Evolutionary conservation across 92 coral and sea anemone genomes (phyloP), one percentile per base, ranked within the genome.

Genomic region (Blastomussa wellsi): DNA sequence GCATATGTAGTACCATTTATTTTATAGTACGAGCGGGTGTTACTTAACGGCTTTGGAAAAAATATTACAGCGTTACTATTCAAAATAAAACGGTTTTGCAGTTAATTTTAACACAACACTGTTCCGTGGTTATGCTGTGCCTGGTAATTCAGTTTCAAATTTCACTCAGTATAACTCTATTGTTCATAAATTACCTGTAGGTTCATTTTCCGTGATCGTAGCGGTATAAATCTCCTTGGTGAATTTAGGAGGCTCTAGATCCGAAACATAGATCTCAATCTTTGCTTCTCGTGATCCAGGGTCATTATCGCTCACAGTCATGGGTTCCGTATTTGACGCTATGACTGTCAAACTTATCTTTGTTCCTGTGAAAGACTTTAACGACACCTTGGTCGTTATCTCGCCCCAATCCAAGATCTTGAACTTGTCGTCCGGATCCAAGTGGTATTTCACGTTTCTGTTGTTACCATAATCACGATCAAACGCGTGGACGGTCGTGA

Each of bases 381-480:
- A 80, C 35, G 87, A 91, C 15, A 73, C 86, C 80, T 79, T 88
- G 67, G 96, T 94, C 28, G 85, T 77, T 49, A 97, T 89, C 15
- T 84, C 57, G 7, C 99, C 99, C 9, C 24, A 38, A 20, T 76
- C 29, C 7, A 89, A 85, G 26, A 94, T 57, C 35, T 19, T 82
- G 33, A 96, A 91, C 64, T 87, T 84, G 48, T 94, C 98, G 84
- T 70, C 90, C 17, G 90, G 82, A 1, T 79, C 72, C 11, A 96
- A 76, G 26, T 80, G 31, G 78, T 94, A 96, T 12, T 76, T 78
- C n/a, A 96, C 94, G 15, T 89, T 71, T 10, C 92, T 85, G 82
- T 96, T 94, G 17, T 19, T 79, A 0, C 81, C 95, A 8, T 83
- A 36, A 68, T 96, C 98, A 4, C 16, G 2, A 79, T 96, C 98